Percentiles rank a stretch among this genome's conserved stretches.
Conservation (phyloP, 2,888 invertebrate genomes). For the Acanthosepion lycidas region DNA sequence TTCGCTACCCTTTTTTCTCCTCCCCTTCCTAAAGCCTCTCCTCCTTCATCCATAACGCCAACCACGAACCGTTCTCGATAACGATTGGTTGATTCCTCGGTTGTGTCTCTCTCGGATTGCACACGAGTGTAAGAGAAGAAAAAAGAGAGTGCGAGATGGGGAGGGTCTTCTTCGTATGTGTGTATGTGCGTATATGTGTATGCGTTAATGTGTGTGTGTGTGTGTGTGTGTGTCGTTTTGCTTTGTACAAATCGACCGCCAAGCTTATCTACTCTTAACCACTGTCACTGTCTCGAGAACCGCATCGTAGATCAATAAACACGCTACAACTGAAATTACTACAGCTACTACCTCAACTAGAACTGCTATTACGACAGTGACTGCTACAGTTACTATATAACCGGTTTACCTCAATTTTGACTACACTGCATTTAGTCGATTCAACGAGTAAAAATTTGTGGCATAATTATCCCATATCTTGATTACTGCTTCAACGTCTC, state of each 20-base stretch:
- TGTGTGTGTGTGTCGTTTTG: neutral
- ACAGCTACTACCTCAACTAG: too few relatives aligned
- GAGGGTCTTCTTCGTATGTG: neutral
- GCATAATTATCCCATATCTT: too few relatives aligned
- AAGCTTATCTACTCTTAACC: neutral
- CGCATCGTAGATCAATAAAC: constrained; percentile 18
- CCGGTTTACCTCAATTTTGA: neutral
- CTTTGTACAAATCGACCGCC: neutral
- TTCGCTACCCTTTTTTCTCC: neutral
- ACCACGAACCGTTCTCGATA: neutral
- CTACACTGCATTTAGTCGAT: too few relatives aligned
- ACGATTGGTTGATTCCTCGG: neutral
- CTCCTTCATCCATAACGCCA: constrained; percentile 3
- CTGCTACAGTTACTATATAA: neutral
- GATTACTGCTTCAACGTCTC: too few relatives aligned
- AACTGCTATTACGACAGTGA: neutral
- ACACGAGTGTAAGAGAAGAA: neutral
- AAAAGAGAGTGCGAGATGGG: neutral
- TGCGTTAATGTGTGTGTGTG: too few relatives aligned
- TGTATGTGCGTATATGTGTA: neutral
- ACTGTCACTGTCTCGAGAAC: constrained; percentile 1
- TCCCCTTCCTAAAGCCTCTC: neutral
- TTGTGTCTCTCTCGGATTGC: neutral
- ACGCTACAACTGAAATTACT: constrained; percentile 20
- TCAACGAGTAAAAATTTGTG: too few relatives aligned